These are phyloP conservation scores for Spondyliosoma cantharus DNA, from an alignment of 2,797 vertebrate species.

Conservation along the genomic window DNA sequence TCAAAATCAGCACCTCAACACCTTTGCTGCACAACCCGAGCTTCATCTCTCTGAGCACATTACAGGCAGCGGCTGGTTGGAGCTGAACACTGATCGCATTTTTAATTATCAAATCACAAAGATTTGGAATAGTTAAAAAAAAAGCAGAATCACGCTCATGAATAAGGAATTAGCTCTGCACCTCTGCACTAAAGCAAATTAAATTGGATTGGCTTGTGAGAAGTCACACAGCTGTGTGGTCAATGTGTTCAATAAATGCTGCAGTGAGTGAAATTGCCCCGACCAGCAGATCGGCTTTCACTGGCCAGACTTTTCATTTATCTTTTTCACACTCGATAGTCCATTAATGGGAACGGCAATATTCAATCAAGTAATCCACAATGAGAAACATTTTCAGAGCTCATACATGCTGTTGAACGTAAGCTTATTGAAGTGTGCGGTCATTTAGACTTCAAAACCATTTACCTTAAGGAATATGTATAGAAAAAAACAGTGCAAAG, in stretches of 20 bases:
- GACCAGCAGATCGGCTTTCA: slow-evolving; percentile 46
- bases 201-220: slow-evolving; percentile 55
- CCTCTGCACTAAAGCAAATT: slow-evolving; percentile 58
- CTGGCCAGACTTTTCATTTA: slow-evolving; percentile 56
- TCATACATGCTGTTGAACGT: slow-evolving; percentile 33
- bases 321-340: slow-evolving; percentile 64
- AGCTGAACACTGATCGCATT: slow-evolving; percentile 5
- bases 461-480: slow-evolving; percentile 20
- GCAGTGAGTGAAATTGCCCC: slow-evolving; percentile 62
- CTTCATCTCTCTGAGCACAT: slow-evolving; percentile 3
- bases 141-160: slow-evolving; percentile 29
- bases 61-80: not conserved
- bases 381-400: slow-evolving; percentile 52
- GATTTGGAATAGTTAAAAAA: slow-evolving; percentile 11
- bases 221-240: slow-evolving; percentile 60
- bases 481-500: slow-evolving; percentile 11
- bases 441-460: slow-evolving; percentile 39
- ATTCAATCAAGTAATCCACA: slow-evolving; percentile 55
- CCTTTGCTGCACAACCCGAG: slow-evolving; percentile 8
- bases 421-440: slow-evolving; percentile 45
- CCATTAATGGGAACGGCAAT: slow-evolving; percentile 57
- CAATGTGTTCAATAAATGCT: slow-evolving; percentile 74
- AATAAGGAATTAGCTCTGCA: slow-evolving; percentile 54
- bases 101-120: slow-evolving; percentile 27
- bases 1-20: not conserved